phyloP scores from a whole-genome alignment of 2,113 vertebrate species.

The Datnioides undecimradiatus region DNA sequence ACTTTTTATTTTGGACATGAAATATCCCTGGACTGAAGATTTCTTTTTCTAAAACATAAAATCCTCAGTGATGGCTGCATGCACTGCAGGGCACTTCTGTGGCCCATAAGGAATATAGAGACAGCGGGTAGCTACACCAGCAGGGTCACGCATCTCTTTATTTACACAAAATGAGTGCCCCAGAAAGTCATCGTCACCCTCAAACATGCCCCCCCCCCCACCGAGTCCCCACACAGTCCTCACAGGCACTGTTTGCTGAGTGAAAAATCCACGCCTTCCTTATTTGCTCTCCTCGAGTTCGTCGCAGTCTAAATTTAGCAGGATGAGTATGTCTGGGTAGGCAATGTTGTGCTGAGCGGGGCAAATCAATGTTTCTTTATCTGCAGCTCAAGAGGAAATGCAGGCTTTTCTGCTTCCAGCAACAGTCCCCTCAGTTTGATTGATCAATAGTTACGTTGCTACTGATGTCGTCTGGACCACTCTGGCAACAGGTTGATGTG shows the following conservation, averaged over 20 bases:
- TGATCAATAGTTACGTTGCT: conserved; percentile 46
- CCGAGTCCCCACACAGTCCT: conserved; percentile 32
- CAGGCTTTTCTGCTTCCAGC: conserved; percentile 52
- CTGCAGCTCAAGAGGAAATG: conserved; percentile 70
- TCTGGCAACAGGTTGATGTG: conserved; percentile 42
- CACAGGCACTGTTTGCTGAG: conserved; percentile 12
- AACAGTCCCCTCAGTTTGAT: conserved; percentile 50
- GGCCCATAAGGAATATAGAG: conserved; percentile 6
- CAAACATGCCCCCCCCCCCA: conserved; percentile 3
- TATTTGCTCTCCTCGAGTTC: conserved; percentile 47
- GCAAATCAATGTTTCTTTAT: conserved; percentile 73
- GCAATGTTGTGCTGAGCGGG: conserved; percentile 65
- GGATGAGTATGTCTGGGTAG: conserved; percentile 62
- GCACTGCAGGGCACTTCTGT: neutral
- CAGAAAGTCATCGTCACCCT: conserved; percentile 30
- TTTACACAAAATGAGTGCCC: conserved; percentile 12
- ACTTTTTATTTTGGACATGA: neutral
- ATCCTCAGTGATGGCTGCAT: neutral
- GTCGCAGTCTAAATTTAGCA: conserved; percentile 71
- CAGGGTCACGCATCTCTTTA: conserved; percentile 1
- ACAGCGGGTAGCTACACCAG: neutral
- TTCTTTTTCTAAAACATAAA: neutral
- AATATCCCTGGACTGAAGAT: neutral
- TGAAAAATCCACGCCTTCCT: conserved; percentile 23
- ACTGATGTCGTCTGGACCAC: conserved; percentile 15